Conservation (phyloP, 2,888 invertebrate species). For the Andrena dorsata region DNA sequence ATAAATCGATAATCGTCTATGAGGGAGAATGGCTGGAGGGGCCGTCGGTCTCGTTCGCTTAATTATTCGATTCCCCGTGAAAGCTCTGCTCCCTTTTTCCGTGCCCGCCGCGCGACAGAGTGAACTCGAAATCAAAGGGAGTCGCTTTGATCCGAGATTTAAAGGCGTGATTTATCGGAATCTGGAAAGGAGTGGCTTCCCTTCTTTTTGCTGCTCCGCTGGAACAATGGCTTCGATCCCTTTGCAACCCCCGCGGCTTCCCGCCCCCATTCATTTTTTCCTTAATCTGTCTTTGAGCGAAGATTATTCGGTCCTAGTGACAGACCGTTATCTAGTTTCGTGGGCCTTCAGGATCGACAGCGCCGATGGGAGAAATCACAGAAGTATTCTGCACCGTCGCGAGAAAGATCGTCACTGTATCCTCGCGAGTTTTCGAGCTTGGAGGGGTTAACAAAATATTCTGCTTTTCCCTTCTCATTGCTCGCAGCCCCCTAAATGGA, state of each 20-base stretch:
- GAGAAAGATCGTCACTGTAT: not conserved
- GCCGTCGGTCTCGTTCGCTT: slow-evolving; percentile 42
- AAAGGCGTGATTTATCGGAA: slow-evolving; percentile 53
- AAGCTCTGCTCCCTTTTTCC: slow-evolving; percentile 3
- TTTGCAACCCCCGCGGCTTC: slow-evolving; percentile 18
- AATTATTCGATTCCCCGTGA: slow-evolving; percentile 54
- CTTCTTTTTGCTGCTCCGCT: slow-evolving; percentile 15
- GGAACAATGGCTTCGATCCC: slow-evolving; percentile 45
- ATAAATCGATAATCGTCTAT: slow-evolving; percentile 54
- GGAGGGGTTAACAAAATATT: not conserved
- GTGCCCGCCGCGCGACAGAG: not conserved
- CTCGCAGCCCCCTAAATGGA: slow-evolving; percentile 1
- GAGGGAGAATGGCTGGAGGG: not conserved
- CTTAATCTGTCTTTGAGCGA: slow-evolving; percentile 37
- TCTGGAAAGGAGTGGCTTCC: slow-evolving; percentile 27
- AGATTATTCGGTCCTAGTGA: not conserved
- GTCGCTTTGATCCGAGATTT: slow-evolving; percentile 48
- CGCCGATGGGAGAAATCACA: not conserved
- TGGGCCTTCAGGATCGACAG: not conserved
- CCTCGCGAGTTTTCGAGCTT: not conserved
- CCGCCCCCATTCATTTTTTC: not conserved
- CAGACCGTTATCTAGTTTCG: slow-evolving; percentile 15
- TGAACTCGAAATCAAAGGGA: slow-evolving; percentile 15
- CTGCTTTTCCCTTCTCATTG: not conserved
- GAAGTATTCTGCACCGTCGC: not conserved